phyloP scores from a whole-genome alignment of 2,888 invertebrate genomes.

The Polydrusus tereticollis region DNA sequence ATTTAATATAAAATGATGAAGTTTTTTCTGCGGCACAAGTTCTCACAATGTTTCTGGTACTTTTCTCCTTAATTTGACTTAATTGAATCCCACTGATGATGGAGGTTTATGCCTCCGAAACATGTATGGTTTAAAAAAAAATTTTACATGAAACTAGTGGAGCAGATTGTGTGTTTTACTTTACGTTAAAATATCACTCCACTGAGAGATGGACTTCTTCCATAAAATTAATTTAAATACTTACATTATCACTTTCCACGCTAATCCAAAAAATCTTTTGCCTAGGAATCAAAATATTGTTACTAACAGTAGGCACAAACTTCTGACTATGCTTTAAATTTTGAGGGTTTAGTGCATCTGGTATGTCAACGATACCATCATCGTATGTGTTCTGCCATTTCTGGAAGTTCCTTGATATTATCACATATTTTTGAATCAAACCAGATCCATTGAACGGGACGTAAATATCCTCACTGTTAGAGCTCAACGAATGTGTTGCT shows the following conservation, averaged over 20 bases:
- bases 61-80: too few species aligned
- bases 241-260: conserved; percentile 72
- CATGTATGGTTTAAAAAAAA: too few species aligned
- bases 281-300: conserved; percentile 71
- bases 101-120: too few species aligned
- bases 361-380: conserved; percentile 71
- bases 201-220: conserved; percentile 64
- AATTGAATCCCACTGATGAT: too few species aligned
- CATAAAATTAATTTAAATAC: conserved; percentile 37
- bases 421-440: conserved; percentile 68
- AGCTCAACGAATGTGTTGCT: conserved; percentile 63
- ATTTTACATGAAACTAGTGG: too few species aligned
- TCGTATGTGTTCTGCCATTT: conserved; percentile 40
- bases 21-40: too few species aligned
- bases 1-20: too few species aligned
- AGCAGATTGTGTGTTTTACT: too few species aligned
- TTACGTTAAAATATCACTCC: too few species aligned
- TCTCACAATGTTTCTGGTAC: too few species aligned
- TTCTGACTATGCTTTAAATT: conserved; percentile 67
- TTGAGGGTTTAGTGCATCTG: conserved; percentile 59
- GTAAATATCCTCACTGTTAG: conserved; percentile 59
- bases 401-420: conserved; percentile 73
- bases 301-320: conserved; percentile 65
- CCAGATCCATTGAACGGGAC: conserved; percentile 66
- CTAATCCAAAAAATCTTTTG: conserved; percentile 75